Evolutionary conservation across 2,113 vertebrate genomes (phyloP).

Genomic region (Dasyurus viverrinus): DNA sequence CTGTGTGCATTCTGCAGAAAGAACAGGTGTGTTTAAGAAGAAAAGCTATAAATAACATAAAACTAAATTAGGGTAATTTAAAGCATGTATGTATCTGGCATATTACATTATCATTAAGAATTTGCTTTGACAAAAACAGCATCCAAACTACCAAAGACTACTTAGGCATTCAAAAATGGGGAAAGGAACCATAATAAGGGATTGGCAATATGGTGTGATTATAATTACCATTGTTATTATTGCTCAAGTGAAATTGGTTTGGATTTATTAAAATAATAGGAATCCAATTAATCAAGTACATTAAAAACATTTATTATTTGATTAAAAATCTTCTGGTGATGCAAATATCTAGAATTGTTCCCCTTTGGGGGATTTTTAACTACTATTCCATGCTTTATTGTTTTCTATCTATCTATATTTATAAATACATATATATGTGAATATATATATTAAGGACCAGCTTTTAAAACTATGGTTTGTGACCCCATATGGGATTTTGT

Average conservation of each 20-base stretch:
- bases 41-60: conserved; percentile 14
- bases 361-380: background rate
- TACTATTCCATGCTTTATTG: background rate
- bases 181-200: conserved; percentile 7
- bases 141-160: background rate
- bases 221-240: background rate
- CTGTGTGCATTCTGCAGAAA: background rate
- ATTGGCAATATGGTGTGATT: background rate
- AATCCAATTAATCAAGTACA: background rate
- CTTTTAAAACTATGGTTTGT: no score
- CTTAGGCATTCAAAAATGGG: background rate
- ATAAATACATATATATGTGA: no score
- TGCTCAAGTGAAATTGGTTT: background rate
- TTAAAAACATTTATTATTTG: background rate
- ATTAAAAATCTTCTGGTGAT: background rate
- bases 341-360: background rate
- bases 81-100: background rate
- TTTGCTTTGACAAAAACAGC: conserved; percentile 7
- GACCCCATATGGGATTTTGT: no score
- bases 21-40: background rate
- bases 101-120: background rate
- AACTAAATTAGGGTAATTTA: background rate
- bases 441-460: no score
- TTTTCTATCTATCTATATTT: background rate
- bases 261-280: background rate